A percentile compares a stretch with the other conserved stretches of the same genome.
phyloP scores from a whole-genome alignment of 2,113 vertebrate genomes.

The Nansenia antarctica region DNA sequence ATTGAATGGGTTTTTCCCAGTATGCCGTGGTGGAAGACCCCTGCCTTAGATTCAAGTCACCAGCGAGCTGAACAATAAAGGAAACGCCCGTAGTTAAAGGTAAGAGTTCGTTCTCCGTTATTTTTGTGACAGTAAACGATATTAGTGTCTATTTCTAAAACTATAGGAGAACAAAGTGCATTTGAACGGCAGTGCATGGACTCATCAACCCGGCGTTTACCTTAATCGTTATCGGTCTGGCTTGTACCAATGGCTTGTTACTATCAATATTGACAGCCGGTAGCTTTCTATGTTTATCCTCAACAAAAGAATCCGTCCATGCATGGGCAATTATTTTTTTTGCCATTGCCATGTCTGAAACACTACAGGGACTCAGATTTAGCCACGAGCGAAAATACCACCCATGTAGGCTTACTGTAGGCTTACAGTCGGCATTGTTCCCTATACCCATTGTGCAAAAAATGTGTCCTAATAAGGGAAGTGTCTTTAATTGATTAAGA shows the following conservation, averaged over 20 bases:
- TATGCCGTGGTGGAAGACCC: slow-evolving; percentile 41
- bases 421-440: slow-evolving; percentile 1
- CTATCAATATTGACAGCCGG: neutral
- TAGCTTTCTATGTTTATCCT: neutral
- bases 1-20: slow-evolving; percentile 45
- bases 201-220: slow-evolving; percentile 4
- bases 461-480: neutral
- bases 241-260: slow-evolving; percentile 7
- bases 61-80: slow-evolving; percentile 24
- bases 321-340: neutral
- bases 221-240: slow-evolving; percentile 24
- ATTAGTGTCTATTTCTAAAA: neutral
- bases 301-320: neutral
- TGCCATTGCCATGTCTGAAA: neutral
- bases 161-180: slow-evolving; percentile 29
- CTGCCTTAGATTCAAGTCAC: slow-evolving; percentile 8
- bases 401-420: neutral
- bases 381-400: neutral
- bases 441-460: neutral
- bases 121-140: neutral
- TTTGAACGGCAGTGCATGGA: slow-evolving; percentile 25
- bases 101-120: slow-evolving; percentile 41
- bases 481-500: neutral
- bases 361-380: neutral
- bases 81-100: slow-evolving; percentile 58